Conservation (phyloP, 2,888 invertebrate species). For the Mythimna pallens region DNA sequence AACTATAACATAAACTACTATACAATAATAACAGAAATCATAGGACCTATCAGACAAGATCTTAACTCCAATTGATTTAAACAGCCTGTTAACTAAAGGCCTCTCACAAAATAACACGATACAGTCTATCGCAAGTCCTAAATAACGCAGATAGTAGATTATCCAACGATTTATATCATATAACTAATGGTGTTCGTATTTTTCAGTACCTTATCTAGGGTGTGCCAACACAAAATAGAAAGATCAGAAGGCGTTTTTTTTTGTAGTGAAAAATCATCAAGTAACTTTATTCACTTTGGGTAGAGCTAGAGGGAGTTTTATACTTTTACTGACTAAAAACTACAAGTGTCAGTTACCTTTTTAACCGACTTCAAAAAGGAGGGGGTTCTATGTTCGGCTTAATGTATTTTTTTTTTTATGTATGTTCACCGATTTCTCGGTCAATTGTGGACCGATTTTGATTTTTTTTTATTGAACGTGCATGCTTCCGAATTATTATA, state of each 20-base stretch:
- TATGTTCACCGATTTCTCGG: too few relatives aligned
- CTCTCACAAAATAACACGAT: slow-evolving; percentile 28
- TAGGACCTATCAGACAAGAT: slow-evolving; percentile 28
- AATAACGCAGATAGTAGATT: slow-evolving; percentile 52
- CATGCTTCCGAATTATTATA: too few relatives aligned
- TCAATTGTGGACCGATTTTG: too few relatives aligned
- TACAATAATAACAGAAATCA: slow-evolving; percentile 12
- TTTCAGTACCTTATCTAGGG: slow-evolving; percentile 57
- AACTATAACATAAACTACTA: not conserved
- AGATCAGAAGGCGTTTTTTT: slow-evolving; percentile 16
- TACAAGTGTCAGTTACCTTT: too few relatives aligned
- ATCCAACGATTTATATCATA: slow-evolving; percentile 47
- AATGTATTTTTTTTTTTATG: too few relatives aligned
- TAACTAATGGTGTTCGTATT: slow-evolving; percentile 57
- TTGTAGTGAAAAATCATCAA: not conserved
- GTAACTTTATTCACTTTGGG: too few relatives aligned
- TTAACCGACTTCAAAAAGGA: too few relatives aligned
- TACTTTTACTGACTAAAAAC: too few relatives aligned
- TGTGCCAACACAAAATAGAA: not conserved
- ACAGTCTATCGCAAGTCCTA: slow-evolving; percentile 32
- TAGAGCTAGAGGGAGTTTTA: too few relatives aligned
- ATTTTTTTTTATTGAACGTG: too few relatives aligned
- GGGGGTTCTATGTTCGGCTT: too few relatives aligned
- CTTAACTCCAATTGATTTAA: slow-evolving; percentile 51
- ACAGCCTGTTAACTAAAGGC: slow-evolving; percentile 32